Conservation (phyloP, 2,888 invertebrate species). For the Cyclophora albipunctata region DNA sequence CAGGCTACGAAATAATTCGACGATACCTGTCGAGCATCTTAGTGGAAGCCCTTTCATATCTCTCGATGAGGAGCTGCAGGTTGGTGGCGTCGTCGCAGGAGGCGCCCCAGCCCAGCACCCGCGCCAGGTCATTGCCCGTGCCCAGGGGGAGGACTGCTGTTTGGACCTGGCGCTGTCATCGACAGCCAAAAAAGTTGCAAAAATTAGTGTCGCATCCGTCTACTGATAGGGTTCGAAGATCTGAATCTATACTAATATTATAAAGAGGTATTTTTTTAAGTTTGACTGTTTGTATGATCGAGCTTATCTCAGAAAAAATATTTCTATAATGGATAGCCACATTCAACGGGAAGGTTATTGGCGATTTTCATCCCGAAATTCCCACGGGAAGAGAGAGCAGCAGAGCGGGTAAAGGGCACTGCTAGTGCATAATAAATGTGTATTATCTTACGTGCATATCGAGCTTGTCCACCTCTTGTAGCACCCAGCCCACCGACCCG, state of each 20-base stretch:
- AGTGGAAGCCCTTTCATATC: conserved; percentile 96
- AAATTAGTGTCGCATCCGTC: no score
- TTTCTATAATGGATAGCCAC: no score
- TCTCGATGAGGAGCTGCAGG: conserved; percentile 91
- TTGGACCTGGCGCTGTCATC: conserved; percentile 88
- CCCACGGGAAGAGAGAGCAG: no score
- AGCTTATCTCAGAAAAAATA: no score
- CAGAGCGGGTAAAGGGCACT: no score
- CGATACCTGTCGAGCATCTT: conserved; percentile 94
- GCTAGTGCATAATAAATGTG: no score
- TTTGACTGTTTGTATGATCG: no score
- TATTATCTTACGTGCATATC: conserved; percentile 89
- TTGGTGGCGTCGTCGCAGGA: conserved; percentile 97
- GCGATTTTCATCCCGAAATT: no score
- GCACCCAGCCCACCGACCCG: conserved; percentile 98
- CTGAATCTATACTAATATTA: not conserved
- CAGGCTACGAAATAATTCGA: no score
- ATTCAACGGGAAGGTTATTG: no score
- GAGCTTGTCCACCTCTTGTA: conserved; percentile 95
- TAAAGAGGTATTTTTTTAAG: no score
- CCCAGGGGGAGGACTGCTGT: conserved; percentile 96
- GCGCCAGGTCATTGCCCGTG: conserved; percentile 96
- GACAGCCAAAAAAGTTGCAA: not conserved
- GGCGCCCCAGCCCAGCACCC: conserved; percentile 97
- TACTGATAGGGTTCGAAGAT: not conserved